Conservation (phyloP, 1,140 invertebrate species). For the Palaemon carinicauda region DNA sequence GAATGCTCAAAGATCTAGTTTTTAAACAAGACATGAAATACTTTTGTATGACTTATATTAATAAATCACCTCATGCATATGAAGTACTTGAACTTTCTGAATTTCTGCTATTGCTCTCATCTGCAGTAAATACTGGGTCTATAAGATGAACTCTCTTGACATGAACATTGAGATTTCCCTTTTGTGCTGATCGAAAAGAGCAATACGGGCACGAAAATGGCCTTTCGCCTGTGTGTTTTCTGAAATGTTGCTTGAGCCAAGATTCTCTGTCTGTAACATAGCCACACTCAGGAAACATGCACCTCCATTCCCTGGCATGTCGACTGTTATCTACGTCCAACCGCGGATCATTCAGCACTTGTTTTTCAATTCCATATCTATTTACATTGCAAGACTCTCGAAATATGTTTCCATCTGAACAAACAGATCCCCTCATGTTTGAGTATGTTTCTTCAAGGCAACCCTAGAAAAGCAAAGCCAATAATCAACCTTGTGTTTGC, state of each 20-base stretch:
- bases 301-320: slow-evolving; percentile 16
- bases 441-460: slow-evolving; percentile 19
- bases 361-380: slow-evolving; percentile 19
- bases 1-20: no score
- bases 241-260: slow-evolving; percentile 33
- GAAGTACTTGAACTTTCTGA: no score
- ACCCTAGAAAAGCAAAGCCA: slow-evolving; percentile 39
- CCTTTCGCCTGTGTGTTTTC: slow-evolving; percentile 36
- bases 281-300: slow-evolving; percentile 33
- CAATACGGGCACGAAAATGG: slow-evolving; percentile 27
- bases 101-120: no score
- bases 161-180: slow-evolving; percentile 40
- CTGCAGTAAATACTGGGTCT: neutral
- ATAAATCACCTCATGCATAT: no score
- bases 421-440: slow-evolving; percentile 35
- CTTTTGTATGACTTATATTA: no score
- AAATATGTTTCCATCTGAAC: slow-evolving; percentile 5
- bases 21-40: no score
- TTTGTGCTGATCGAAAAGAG: slow-evolving; percentile 35
- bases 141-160: slow-evolving; percentile 20
- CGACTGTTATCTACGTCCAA: neutral
- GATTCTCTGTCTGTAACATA: slow-evolving; percentile 36
- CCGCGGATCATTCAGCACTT: neutral
- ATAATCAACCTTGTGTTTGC: neutral
- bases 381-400: neutral